Evolutionary conservation across 2,888 invertebrate species (phyloP), one percentile per base, ranked within the genome.

Genomic region (Acronicta aceris): DNA sequence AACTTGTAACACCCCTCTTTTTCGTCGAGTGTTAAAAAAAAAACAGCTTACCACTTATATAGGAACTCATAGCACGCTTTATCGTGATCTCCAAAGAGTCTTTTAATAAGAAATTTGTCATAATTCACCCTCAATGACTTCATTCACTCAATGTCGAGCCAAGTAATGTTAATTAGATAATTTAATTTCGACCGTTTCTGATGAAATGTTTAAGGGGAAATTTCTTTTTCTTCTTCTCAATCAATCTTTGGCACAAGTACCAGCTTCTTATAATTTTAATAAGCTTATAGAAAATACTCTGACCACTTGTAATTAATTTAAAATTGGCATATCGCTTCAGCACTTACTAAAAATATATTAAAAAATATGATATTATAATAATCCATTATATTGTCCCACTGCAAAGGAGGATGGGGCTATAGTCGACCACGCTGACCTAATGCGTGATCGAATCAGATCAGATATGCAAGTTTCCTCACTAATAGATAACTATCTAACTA

Each of bases 161-260:
- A 66, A 83, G 81, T 87, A 85, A 87, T 85, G 85, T 86, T 89
- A 89, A 88, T 88, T 87, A 88, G 77, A 85, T 89, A 84, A 88
- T 87, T 87, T 83, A 82, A 85, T 88, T 85, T 81, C 71, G 81
- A 81, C 21, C 83, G 76, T 82, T 84, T 79, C 81, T 79, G 81
- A 79, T 79, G 78, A 83, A 85, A 80, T 80, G 81, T 79, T 81
- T 78, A 59, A 73, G 71, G 70, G 68, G 70, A 81, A 78, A 76
- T 79, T 81, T 76, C 74, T 79, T 78, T 78, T 54, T 67, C 71
- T 67, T 72, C 65, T n/a, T n/a, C n/a, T n/a, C n/a, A n/a, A n/a
- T n/a, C n/a, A n/a, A 65, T 65, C 64, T 61, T 66, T 58, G 12
- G 36, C 46, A 41, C 30, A 40, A 73, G 56, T 68, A 61, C 61